Evolutionary conservation across 1,140 invertebrate genomes (phyloP).

Genomic region (Drosophila biarmipes): DNA sequence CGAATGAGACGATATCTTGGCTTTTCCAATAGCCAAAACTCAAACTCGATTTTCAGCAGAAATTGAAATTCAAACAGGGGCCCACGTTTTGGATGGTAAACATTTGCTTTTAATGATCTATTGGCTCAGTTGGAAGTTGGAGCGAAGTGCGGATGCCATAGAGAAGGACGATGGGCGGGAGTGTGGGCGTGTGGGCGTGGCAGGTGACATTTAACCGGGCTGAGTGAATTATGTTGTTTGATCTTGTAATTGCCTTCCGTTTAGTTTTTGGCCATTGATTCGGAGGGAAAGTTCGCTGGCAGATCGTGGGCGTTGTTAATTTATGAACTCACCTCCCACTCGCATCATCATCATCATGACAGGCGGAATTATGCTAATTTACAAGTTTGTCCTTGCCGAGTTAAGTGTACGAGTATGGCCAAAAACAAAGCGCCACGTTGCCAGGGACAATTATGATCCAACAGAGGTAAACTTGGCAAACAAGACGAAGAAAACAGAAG

Average conservation of each 20-base stretch:
- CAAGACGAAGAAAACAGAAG: slow-evolving; percentile 43
- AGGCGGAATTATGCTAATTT: slow-evolving; percentile 41
- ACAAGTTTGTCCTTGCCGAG: slow-evolving; percentile 45
- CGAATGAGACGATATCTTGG: slow-evolving; percentile 23
- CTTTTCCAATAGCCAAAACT: neutral
- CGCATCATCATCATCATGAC: slow-evolving; percentile 13
- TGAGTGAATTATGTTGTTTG: slow-evolving; percentile 71
- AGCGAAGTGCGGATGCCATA: slow-evolving; percentile 4
- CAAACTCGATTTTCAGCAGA: neutral
- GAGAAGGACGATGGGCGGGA: neutral
- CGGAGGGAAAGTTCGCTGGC: slow-evolving; percentile 9
- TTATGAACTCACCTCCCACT: slow-evolving; percentile 38
- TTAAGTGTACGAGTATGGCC: slow-evolving; percentile 14
- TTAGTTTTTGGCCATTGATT: slow-evolving; percentile 67
- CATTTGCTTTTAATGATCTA: slow-evolving; percentile 72
- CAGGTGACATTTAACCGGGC: slow-evolving; percentile 27
- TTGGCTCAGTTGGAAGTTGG: slow-evolving; percentile 29
- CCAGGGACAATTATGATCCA: slow-evolving; percentile 57
- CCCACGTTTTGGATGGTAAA: slow-evolving; percentile 32
- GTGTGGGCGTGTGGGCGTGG: slow-evolving; percentile 6
- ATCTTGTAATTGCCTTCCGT: slow-evolving; percentile 52
- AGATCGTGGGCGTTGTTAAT: slow-evolving; percentile 57
- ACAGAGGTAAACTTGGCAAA: slow-evolving; percentile 62
- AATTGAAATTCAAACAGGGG: slow-evolving; percentile 38
- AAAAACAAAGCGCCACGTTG: slow-evolving; percentile 13